A percentile compares a stretch with the other conserved stretches of the same genome.
These are phyloP conservation scores for Dasypus novemcinctus DNA, from an alignment of 2,113 vertebrate species.

Conservation along the genomic window DNA sequence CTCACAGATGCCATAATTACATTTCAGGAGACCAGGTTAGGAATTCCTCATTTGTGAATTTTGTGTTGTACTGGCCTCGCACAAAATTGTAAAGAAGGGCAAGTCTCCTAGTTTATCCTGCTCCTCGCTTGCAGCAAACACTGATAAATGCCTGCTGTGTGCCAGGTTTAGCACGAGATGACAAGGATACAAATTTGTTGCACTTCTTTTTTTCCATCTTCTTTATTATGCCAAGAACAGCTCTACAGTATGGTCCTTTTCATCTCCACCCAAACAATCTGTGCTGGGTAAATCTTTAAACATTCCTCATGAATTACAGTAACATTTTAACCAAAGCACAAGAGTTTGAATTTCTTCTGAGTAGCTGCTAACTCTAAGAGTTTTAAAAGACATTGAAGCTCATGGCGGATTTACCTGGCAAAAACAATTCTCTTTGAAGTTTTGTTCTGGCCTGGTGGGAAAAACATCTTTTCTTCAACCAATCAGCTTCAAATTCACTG, in stretches of 20 bases:
- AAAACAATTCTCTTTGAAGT: slow-evolving; percentile 88
- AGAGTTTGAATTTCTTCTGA: neutral
- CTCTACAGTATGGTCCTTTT: neutral
- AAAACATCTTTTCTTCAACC: slow-evolving; percentile 95
- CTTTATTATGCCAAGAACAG: neutral
- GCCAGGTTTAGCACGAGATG: neutral
- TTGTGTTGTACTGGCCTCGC: neutral
- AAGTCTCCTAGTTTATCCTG: neutral
- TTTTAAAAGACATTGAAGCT: neutral
- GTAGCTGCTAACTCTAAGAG: neutral
- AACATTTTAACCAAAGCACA: neutral
- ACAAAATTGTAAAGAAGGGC: neutral
- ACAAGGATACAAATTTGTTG: neutral
- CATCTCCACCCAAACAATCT: neutral
- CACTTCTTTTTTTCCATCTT: neutral
- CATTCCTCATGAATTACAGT: neutral
- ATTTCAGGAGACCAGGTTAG: neutral
- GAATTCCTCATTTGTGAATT: neutral
- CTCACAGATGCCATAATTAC: neutral
- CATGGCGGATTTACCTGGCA: slow-evolving; percentile 85
- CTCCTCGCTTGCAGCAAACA: neutral
- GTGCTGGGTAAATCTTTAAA: neutral
- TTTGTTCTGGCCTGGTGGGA: slow-evolving; percentile 88
- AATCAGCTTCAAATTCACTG: slow-evolving; percentile 92
- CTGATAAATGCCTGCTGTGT: accelerated